A percentile compares a stretch with the other conserved stretches of the same genome.
phyloP scores from a whole-genome alignment of 2,888 invertebrate species.

The Galerucella pusilla region DNA sequence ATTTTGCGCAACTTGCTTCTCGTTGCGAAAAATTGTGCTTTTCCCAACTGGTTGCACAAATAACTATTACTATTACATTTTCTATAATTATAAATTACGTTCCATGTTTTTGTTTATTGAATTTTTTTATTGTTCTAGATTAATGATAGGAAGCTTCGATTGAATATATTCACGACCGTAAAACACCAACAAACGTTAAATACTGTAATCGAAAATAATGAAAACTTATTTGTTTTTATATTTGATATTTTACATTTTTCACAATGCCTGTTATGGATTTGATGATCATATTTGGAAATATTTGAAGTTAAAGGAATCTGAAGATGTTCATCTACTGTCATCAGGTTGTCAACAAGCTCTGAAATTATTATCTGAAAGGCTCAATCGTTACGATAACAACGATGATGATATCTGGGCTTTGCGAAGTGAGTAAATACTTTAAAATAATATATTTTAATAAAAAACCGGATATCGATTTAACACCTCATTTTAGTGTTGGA shows the following conservation, averaged over 20 bases:
- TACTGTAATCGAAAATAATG: neutral
- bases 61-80: too few species aligned
- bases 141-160: neutral
- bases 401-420: constrained; percentile 2
- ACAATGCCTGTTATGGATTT: neutral
- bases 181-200: neutral
- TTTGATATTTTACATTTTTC: neutral
- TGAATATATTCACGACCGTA: neutral
- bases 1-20: too few species aligned
- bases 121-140: neutral
- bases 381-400: neutral
- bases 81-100: too few species aligned
- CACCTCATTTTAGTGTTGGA: neutral
- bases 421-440: neutral
- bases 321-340: neutral
- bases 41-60: too few species aligned
- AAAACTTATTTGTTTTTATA: neutral
- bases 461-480: too few species aligned
- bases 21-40: too few species aligned
- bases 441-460: neutral
- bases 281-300: neutral
- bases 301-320: neutral
- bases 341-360: neutral
- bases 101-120: neutral
- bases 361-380: neutral